Conservation (phyloP, 2,888 invertebrate species). For the Nemotelus nigrinus region DNA sequence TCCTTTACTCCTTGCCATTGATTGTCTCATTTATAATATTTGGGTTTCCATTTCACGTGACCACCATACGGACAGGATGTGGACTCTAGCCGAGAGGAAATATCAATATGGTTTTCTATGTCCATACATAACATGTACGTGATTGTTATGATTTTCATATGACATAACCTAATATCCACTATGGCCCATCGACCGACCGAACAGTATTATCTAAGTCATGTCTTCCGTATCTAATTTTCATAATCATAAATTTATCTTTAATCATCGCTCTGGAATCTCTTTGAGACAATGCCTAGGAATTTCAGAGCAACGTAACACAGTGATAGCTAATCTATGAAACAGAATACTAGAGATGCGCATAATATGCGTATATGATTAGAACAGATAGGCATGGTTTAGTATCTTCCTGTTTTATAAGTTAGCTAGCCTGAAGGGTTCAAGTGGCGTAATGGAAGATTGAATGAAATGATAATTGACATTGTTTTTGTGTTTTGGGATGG, state of each 20-base stretch:
- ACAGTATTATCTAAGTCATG: neutral
- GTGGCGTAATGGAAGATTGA: too few relatives aligned
- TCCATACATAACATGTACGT: neutral
- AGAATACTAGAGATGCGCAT: too few relatives aligned
- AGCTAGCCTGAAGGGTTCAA: too few relatives aligned
- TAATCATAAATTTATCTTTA: constrained; percentile 37
- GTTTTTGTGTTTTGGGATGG: too few relatives aligned
- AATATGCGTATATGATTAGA: too few relatives aligned
- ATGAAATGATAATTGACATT: too few relatives aligned
- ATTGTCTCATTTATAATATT: constrained; percentile 23
- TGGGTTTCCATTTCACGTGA: constrained; percentile 26
- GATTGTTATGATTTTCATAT: neutral
- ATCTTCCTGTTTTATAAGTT: too few relatives aligned
- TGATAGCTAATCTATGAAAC: too few relatives aligned
- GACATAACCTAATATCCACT: neutral
- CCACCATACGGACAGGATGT: neutral
- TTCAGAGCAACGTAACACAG: too few relatives aligned
- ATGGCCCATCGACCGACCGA: too few relatives aligned
- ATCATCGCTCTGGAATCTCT: neutral
- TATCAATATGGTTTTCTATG: constrained; percentile 1
- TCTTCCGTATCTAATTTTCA: constrained; percentile 36
- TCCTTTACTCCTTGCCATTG: constrained; percentile 18
- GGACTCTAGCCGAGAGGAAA: neutral
- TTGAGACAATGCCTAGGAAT: neutral
- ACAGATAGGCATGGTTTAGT: too few relatives aligned